Percentiles rank a stretch among this genome's conserved stretches.
phyloP scores from a whole-genome alignment of 2,888 invertebrate genomes.

The Papilio elwesi region DNA sequence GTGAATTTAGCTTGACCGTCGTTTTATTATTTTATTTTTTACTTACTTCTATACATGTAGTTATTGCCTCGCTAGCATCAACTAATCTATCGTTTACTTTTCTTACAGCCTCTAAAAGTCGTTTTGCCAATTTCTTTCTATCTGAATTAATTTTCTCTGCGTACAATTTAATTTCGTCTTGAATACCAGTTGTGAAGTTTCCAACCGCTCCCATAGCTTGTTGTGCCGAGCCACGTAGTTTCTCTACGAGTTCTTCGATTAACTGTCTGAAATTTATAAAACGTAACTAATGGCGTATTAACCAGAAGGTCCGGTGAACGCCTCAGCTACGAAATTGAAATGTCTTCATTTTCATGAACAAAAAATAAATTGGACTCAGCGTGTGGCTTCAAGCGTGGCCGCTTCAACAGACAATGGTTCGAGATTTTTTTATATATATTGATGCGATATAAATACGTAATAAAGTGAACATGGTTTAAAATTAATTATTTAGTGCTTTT shows the following conservation, averaged over 20 bases:
- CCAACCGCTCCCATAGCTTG: conserved; percentile 61
- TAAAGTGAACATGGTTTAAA: no score
- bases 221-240: conserved; percentile 58
- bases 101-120: conserved; percentile 57
- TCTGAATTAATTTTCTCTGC: conserved; percentile 55
- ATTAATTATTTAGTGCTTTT: no score
- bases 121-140: conserved; percentile 56
- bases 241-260: conserved; percentile 60
- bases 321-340: no score
- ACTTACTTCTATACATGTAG: conserved; percentile 67
- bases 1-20: no score
- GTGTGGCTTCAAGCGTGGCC: no score
- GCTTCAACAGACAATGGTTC: no score
- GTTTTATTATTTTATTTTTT: background rate
- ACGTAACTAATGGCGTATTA: background rate
- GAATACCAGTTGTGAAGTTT: conserved; percentile 58
- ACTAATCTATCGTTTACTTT: conserved; percentile 57
- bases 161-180: conserved; percentile 55
- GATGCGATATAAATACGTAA: no score
- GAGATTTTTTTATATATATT: no score
- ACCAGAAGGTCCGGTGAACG: background rate
- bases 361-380: no score
- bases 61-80: conserved; percentile 56
- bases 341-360: no score
- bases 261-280: conserved; percentile 53